Percentiles rank a stretch among this genome's conserved stretches.
Conservation (phyloP, 2,888 invertebrate species). For the Monopis laevigella region DNA sequence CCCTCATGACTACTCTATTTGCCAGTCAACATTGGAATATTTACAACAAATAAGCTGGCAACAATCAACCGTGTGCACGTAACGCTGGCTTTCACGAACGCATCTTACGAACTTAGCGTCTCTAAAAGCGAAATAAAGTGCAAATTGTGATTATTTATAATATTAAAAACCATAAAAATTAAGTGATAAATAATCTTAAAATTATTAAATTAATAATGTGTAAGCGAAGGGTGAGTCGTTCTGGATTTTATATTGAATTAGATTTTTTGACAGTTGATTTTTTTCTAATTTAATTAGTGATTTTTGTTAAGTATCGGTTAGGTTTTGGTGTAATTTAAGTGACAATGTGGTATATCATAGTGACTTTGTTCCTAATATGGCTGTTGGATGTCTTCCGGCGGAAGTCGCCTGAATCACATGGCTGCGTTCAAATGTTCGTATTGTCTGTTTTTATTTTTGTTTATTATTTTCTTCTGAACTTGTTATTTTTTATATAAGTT, state of each 20-base stretch:
- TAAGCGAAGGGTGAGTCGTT: not conserved
- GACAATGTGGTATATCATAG: conserved; percentile 49
- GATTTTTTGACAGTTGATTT: not conserved
- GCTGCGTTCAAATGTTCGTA: conserved; percentile 54
- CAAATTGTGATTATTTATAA: too few species aligned
- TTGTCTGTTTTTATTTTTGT: conserved; percentile 21
- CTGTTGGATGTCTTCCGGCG: conserved; percentile 49
- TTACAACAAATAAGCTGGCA: conserved; percentile 10
- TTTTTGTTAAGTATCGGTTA: too few species aligned
- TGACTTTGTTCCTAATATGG: conserved; percentile 55
- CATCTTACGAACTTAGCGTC: not conserved
- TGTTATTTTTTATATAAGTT: too few species aligned
- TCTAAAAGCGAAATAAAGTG: conserved; percentile 1
- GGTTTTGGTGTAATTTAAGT: conserved; percentile 2
- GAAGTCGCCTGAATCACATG: conserved; percentile 43
- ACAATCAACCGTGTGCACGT: conserved; percentile 8
- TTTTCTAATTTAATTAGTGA: not conserved
- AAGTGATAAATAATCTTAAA: too few species aligned
- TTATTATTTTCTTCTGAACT: conserved; percentile 14
- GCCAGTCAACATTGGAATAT: conserved; percentile 8
- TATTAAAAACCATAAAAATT: too few species aligned
- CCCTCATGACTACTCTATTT: conserved; percentile 4
- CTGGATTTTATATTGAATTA: not conserved
- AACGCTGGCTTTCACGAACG: conserved; percentile 5
- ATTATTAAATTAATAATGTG: not conserved